A percentile compares a stretch with the other conserved stretches of the same genome.
Evolutionary conservation across 2,113 vertebrate species (phyloP).

Genomic region (Cheirogaleus medius): DNA sequence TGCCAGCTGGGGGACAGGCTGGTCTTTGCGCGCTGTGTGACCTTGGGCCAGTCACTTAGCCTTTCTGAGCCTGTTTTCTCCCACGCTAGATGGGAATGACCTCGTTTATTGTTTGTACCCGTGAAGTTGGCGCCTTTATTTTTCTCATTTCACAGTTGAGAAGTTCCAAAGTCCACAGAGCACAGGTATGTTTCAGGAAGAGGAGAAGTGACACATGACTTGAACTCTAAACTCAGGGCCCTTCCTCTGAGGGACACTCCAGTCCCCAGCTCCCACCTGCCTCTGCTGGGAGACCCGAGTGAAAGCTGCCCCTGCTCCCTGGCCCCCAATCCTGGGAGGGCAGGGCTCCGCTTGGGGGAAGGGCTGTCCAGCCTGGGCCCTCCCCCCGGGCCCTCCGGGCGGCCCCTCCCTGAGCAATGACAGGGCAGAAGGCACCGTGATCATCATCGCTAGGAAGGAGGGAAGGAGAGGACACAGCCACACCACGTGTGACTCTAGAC

Average conservation of each 20-base stretch:
- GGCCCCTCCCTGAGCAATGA: neutral
- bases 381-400: neutral
- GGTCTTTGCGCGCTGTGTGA: neutral
- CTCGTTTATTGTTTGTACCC: too few relatives aligned
- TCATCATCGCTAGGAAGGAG: neutral
- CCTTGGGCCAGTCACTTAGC: neutral
- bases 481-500: neutral
- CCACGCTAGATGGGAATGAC: neutral
- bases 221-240: neutral
- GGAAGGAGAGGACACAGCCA: neutral
- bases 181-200: neutral
- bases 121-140: neutral
- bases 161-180: neutral
- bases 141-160: neutral
- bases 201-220: accelerated
- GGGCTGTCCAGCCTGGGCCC: neutral
- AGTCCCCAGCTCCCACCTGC: too few relatives aligned
- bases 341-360: neutral
- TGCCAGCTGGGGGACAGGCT: neutral
- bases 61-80: neutral
- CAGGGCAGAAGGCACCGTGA: neutral
- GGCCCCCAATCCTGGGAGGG: neutral
- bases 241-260: neutral
- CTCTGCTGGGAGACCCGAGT: neutral
- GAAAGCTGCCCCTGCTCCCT: too few relatives aligned